phyloP scores from a whole-genome alignment of 2,797 vertebrate genomes.

The Myotis myotis region DNA sequence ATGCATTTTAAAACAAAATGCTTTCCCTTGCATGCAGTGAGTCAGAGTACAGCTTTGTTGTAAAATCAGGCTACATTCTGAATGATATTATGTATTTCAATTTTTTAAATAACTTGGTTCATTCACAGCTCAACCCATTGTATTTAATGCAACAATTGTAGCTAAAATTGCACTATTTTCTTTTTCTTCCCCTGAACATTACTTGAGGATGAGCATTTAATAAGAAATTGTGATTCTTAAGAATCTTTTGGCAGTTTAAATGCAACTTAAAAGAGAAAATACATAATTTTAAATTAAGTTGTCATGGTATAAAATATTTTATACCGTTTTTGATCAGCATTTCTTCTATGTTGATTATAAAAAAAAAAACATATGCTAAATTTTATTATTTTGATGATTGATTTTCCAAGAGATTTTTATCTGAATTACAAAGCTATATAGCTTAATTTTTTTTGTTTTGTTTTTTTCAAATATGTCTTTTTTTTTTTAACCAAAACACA shows the following conservation, averaged over 20 bases:
- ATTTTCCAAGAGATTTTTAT: neutral
- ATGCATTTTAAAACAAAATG: conserved; percentile 4
- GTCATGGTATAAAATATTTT: neutral
- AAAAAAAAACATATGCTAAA: neutral
- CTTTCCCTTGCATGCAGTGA: neutral
- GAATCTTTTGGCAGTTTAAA: conserved; percentile 18
- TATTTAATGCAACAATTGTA: neutral
- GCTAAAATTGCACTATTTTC: neutral
- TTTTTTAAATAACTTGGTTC: neutral
- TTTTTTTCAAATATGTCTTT: too few species aligned
- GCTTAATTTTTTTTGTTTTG: too few species aligned
- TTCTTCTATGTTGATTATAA: conserved; percentile 24
- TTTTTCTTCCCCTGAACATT: neutral
- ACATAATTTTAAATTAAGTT: neutral
- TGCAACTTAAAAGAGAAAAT: conserved; percentile 28
- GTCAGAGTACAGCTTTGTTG: neutral
- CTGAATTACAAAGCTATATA: neutral
- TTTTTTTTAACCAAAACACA: too few species aligned
- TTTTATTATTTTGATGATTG: conserved; percentile 6
- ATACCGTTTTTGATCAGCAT: neutral
- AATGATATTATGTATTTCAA: neutral
- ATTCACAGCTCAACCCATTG: neutral
- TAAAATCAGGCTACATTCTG: neutral
- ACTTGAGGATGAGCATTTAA: neutral
- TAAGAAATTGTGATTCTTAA: conserved; percentile 9